phyloP scores from a whole-genome alignment of 2,797 vertebrate species.

The Syndactyla subalaris region DNA sequence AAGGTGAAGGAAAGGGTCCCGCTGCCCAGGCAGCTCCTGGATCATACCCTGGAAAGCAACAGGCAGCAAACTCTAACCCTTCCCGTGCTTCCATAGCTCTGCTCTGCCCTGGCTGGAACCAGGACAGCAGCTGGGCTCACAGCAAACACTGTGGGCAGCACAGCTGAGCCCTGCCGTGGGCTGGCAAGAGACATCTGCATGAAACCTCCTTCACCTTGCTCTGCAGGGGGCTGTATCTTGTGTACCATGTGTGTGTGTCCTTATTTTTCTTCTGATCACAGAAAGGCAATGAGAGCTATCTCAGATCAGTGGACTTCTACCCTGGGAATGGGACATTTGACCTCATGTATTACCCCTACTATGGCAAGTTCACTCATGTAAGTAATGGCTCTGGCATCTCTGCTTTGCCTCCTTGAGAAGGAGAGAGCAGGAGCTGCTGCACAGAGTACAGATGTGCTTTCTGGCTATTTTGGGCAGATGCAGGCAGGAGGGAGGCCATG shows the following conservation, averaged over 20 bases:
- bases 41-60: not conserved
- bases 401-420: not conserved
- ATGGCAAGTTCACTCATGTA: constrained; percentile 94
- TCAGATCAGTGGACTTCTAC: constrained; percentile 87
- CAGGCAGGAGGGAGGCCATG: not conserved
- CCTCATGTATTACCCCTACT: constrained; percentile 95
- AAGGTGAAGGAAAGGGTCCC: not conserved
- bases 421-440: not conserved
- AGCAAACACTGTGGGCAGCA: not conserved
- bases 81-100: rapidly evolving
- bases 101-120: not conserved
- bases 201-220: not conserved
- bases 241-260: not conserved
- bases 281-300: constrained; percentile 87
- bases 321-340: constrained; percentile 88
- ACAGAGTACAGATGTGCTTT: not conserved
- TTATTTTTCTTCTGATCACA: constrained; percentile 68
- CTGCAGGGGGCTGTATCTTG: not conserved
- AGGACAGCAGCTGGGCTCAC: not conserved
- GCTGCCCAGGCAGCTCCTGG: not conserved
- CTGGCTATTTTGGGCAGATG: constrained; percentile 16
- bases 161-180: not conserved
- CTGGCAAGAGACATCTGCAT: not conserved
- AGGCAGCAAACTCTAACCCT: not conserved
- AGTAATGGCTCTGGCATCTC: constrained; percentile 67